These are phyloP conservation scores for Rotaria sp. DNA, from an alignment of 2,888 invertebrate species.

Conservation along the genomic window DNA sequence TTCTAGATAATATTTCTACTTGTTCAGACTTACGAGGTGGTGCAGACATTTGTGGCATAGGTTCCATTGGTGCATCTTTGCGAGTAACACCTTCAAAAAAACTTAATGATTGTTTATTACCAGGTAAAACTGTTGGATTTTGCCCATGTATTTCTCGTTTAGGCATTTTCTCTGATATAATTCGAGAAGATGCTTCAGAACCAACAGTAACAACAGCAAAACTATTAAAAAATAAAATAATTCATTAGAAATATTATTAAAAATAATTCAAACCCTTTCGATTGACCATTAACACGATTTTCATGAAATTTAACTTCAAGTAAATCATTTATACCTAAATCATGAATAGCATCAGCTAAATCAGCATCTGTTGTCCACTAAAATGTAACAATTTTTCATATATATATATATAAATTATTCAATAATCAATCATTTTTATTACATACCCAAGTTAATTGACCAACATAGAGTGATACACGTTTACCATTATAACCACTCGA, in stretches of 20 bases:
- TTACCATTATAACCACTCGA: conserved; percentile 3
- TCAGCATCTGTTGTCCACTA: conserved; percentile 92
- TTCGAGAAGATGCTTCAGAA: conserved; percentile 78
- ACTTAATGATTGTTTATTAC: conserved; percentile 77
- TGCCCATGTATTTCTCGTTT: conserved; percentile 92
- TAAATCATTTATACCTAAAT: conserved; percentile 79
- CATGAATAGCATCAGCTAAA: conserved; percentile 75
- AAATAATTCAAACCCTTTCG: conserved; percentile 65
- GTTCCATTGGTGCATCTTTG: conserved; percentile 45
- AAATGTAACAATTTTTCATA: neutral
- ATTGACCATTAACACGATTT: conserved; percentile 94
- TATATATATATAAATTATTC: neutral
- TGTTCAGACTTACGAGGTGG: neutral
- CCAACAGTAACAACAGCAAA: conserved; percentile 90
- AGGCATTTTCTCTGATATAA: conserved; percentile 82
- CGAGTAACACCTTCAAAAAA: conserved; percentile 58
- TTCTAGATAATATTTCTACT: too few species aligned
- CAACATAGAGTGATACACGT: conserved; percentile 37
- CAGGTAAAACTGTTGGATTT: conserved; percentile 83
- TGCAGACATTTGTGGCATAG: neutral
- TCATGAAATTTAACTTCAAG: conserved; percentile 98
- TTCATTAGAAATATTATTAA: too few species aligned
- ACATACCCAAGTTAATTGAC: conserved; percentile 37
- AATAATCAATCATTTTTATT: neutral
- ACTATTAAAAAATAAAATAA: neutral